Percentiles rank a stretch among this genome's conserved stretches.
Evolutionary conservation across 2,797 vertebrate genomes (phyloP).

Genomic region (Glossophaga mutica): DNA sequence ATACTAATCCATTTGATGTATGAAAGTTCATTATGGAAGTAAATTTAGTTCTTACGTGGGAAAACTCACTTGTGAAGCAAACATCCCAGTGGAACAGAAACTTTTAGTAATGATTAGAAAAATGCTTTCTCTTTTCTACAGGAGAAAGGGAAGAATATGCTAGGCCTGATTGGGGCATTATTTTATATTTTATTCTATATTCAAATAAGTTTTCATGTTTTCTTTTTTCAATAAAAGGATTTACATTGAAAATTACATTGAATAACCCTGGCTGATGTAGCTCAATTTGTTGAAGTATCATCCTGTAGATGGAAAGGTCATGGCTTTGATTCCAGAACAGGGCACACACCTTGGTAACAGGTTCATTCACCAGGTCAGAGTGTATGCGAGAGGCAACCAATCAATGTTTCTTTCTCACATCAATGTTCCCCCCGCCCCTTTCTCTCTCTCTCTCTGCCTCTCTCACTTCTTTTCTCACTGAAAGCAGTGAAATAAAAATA

Average conservation of each 20-base stretch:
- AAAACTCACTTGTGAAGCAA: background rate
- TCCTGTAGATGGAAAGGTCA: background rate
- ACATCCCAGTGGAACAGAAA: background rate
- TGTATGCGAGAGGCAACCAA: background rate
- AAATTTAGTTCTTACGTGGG: background rate
- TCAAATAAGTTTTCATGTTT: background rate
- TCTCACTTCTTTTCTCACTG: background rate
- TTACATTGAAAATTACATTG: background rate
- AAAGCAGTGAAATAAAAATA: background rate
- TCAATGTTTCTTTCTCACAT: background rate
- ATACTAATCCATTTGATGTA: constrained; percentile 4
- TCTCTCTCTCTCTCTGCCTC: background rate
- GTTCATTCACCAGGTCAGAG: background rate
- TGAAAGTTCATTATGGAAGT: background rate
- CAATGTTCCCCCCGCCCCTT: background rate
- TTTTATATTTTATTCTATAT: background rate
- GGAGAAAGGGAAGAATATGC: background rate
- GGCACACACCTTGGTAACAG: background rate
- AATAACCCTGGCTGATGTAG: no score
- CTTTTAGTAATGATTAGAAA: background rate
- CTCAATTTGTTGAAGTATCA: background rate
- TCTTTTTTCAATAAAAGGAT: background rate
- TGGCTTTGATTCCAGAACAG: background rate
- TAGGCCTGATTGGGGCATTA: background rate
- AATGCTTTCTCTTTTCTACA: background rate